Conservation (phyloP, 2,797 vertebrate genomes). For the Neomorphus geoffroyi region DNA sequence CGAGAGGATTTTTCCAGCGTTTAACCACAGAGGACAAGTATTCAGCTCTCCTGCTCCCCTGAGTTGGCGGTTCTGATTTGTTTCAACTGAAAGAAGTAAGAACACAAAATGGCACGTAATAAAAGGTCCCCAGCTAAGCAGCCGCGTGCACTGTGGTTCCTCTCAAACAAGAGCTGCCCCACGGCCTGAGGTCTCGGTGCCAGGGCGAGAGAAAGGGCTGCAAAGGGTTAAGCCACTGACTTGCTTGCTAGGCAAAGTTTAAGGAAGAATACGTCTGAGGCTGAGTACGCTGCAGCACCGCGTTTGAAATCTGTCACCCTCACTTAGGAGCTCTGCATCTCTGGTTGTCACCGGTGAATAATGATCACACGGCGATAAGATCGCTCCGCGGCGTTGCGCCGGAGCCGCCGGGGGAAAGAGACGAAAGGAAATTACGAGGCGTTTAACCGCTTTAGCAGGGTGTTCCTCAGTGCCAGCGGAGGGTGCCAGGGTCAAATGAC, state of each 20-base stretch:
- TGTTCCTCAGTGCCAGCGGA: neutral
- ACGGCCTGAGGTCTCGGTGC: neutral
- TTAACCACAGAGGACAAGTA: neutral
- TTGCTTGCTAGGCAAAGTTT: slow-evolving; percentile 62
- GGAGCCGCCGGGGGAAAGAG: neutral
- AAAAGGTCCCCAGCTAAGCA: neutral
- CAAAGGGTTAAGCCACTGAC: slow-evolving; percentile 74
- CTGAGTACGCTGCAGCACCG: slow-evolving; percentile 36
- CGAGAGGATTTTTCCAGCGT: neutral
- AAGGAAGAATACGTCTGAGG: slow-evolving; percentile 24
- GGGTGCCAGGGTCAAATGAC: slow-evolving; percentile 20
- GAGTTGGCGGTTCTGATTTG: neutral
- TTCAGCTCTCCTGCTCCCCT: neutral
- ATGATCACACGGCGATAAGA: slow-evolving; percentile 57
- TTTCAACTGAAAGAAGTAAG: neutral
- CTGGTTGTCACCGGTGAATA: slow-evolving; percentile 64
- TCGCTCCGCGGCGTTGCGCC: slow-evolving; percentile 33
- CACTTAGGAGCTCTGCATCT: slow-evolving; percentile 58
- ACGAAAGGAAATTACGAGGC: slow-evolving; percentile 22
- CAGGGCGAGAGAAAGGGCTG: neutral
- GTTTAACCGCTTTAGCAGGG: slow-evolving; percentile 20
- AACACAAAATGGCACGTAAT: neutral
- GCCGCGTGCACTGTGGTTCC: neutral
- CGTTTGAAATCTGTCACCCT: slow-evolving; percentile 66
- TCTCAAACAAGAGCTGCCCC: neutral